Conservation (phyloP, 2,888 invertebrate genomes). For the Orthosia gracilis region DNA sequence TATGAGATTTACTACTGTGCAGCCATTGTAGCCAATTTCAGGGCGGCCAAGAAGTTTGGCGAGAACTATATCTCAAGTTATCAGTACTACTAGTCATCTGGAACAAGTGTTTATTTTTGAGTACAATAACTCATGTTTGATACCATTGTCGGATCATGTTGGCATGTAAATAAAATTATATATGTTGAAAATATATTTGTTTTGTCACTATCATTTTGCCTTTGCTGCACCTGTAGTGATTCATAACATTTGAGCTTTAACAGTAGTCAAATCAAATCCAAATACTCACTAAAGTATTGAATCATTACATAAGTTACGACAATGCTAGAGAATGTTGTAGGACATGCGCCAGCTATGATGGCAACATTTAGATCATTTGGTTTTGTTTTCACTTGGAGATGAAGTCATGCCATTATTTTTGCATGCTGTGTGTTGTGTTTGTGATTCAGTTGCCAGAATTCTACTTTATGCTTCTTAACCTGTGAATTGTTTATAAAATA, state of each 20-base stretch:
- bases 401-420: conserved; percentile 61
- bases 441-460: conserved; percentile 64
- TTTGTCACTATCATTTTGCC: conserved; percentile 40
- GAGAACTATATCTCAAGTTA: neutral
- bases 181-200: conserved; percentile 6
- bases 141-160: conserved; percentile 30
- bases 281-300: conserved; percentile 31
- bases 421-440: conserved; percentile 67
- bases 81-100: neutral
- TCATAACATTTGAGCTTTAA: conserved; percentile 29
- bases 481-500: conserved; percentile 57
- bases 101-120: neutral
- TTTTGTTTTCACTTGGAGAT: conserved; percentile 51
- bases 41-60: too few species aligned
- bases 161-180: conserved; percentile 18
- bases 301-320: conserved; percentile 29
- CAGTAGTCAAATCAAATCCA: neutral
- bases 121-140: conserved; percentile 6
- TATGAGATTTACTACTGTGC: too few species aligned
- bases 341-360: conserved; percentile 26
- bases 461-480: conserved; percentile 66
- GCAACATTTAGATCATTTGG: conserved; percentile 37
- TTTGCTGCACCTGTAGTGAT: conserved; percentile 48
- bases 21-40: too few species aligned
- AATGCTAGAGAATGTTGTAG: conserved; percentile 56